These are phyloP conservation scores for Pygocentrus nattereri DNA, from an alignment of 2,797 vertebrate genomes.

Conservation along the genomic window DNA sequence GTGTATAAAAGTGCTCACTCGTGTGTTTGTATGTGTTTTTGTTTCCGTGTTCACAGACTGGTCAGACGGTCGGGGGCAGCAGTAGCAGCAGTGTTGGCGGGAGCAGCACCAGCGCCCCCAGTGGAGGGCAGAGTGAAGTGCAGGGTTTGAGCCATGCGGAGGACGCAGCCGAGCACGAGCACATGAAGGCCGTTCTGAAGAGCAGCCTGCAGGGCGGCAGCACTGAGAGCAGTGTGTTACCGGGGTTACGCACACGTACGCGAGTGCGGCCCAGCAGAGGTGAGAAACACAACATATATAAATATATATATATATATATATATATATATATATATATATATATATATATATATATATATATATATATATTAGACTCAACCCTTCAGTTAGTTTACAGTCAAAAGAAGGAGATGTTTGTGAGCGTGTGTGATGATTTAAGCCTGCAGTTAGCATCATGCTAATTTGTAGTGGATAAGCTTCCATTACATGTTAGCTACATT, in stretches of 20 bases:
- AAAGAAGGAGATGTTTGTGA: too few relatives aligned
- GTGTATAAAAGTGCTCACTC: too few relatives aligned
- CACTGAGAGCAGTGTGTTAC: conserved; percentile 65
- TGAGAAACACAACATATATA: not conserved
- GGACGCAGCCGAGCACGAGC: conserved; percentile 88
- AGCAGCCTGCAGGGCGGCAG: conserved; percentile 74
- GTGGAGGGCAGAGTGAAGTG: conserved; percentile 73
- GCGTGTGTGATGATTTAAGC: too few relatives aligned
- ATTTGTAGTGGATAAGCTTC: too few relatives aligned
- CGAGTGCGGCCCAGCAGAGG: conserved; percentile 73
- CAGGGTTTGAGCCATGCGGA: conserved; percentile 86
- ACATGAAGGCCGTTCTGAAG: conserved; percentile 94
- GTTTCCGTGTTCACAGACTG: conserved; percentile 8
- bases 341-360: too few relatives aligned
- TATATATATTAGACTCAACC: too few relatives aligned
- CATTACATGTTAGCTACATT: too few relatives aligned
- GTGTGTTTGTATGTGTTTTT: conserved; percentile 6
- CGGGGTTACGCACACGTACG: conserved; percentile 85
- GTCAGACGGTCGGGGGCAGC: conserved; percentile 27
- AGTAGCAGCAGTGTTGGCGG: conserved; percentile 51
- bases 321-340: too few relatives aligned
- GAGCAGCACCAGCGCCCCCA: conserved; percentile 67
- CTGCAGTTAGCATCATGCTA: too few relatives aligned
- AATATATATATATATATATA: too few relatives aligned
- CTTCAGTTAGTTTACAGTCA: too few relatives aligned